These are phyloP conservation scores for Drosophila ezoana DNA, from an alignment of 2,888 invertebrate genomes.

Conservation along the genomic window DNA sequence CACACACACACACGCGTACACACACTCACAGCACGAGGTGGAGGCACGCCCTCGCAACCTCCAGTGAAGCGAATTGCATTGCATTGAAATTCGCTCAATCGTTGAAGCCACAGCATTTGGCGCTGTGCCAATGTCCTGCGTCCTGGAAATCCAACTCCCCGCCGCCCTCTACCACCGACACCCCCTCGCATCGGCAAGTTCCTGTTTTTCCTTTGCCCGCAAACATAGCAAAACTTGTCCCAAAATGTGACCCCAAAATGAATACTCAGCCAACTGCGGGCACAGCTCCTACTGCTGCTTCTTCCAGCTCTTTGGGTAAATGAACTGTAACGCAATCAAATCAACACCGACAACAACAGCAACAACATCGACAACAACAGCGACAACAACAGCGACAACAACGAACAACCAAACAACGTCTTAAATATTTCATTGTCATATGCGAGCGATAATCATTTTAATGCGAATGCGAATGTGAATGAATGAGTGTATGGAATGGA, in stretches of 20 bases:
- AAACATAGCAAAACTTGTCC: constrained; percentile 51
- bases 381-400: constrained; percentile 14
- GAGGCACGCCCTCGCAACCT: constrained; percentile 44
- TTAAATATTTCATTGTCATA: constrained; percentile 70
- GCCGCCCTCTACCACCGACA: background rate
- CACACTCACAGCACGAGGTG: background rate
- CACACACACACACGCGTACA: constrained; percentile 14
- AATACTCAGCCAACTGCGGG: constrained; percentile 26
- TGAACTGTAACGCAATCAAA: constrained; percentile 80
- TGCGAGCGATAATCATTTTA: constrained; percentile 45
- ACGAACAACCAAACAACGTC: constrained; percentile 33
- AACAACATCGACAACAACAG: constrained; percentile 14
- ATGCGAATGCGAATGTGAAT: constrained; percentile 19
- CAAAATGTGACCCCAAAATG: constrained; percentile 78
- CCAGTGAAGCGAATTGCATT: constrained; percentile 65
- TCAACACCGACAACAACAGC: constrained; percentile 62
- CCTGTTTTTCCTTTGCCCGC: constrained; percentile 16
- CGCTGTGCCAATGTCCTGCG: constrained; percentile 57
- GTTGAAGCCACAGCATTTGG: constrained; percentile 59
- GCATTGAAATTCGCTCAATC: constrained; percentile 78
- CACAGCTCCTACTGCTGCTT: constrained; percentile 8
- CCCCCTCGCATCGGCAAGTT: background rate
- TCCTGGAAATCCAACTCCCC: constrained; percentile 6
- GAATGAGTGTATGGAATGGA: background rate
- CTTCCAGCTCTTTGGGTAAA: constrained; percentile 61